Evolutionary conservation across 2,113 vertebrate genomes (phyloP), one percentile per base, ranked within the genome.

Genomic region (Fulica atra): DNA sequence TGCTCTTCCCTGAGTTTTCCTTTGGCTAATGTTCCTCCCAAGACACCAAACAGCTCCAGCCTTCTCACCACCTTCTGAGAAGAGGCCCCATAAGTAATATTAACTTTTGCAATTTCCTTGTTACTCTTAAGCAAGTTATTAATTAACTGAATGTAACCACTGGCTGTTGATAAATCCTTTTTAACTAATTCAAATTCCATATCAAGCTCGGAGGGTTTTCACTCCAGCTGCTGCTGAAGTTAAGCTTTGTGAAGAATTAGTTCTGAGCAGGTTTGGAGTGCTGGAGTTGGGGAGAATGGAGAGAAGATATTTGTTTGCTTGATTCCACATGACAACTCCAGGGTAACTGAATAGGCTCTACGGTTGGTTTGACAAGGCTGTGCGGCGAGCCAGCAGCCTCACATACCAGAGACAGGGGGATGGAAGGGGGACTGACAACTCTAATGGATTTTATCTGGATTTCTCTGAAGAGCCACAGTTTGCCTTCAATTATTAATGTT

Each of bases 321-420:
- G 96, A 98, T 97, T 97, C 97, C 95, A 97, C 97, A 97, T 97
- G 97, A 97, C 97, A 98, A 97, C 89, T 93, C 95, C 97, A 93
- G 97, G 97, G 97, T 96, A 93, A 97, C 95, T 97, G 97, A 89
- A 64, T 42, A 96, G 96, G 6, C 96, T 92, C 85, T 35, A 96
- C 64, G 96, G 63, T 97, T 87, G 96, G 96, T 83, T 96, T 97
- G 96, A 86, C 96, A 96, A 94, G 95, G 95, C 96, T 96, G 93
- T 59, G 85, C 95, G 50, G 54, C 7, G 53, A 90, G 87, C 96
- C 97, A 97, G 96, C 95, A 93, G 95, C 89, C 93, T 91, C 74
- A 15, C 97, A 97, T 97, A 93, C 97, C 97, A 97, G 92, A 97
- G 95, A 11, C 91, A 89, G 96, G 96, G 97, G 96, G 91, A 93